phyloP scores from a whole-genome alignment of 2,888 invertebrate genomes.

The Tachina fera region DNA sequence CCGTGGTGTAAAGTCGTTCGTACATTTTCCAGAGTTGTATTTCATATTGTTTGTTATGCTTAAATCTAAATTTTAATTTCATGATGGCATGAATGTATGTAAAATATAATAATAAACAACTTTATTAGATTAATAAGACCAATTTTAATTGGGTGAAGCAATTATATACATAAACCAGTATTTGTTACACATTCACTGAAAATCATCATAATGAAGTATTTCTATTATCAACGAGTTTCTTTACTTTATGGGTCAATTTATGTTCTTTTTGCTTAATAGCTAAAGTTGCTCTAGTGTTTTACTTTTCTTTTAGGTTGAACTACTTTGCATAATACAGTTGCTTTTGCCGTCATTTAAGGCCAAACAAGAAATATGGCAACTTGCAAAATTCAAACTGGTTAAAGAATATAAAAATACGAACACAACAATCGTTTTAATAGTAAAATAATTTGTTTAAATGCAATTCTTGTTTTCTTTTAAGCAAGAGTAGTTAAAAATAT shows the following conservation, averaged over 20 bases:
- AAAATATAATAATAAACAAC: too few relatives aligned
- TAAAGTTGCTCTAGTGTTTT: constrained; percentile 20
- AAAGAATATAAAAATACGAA: constrained; percentile 30
- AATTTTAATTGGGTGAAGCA: too few relatives aligned
- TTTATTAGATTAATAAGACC: too few relatives aligned
- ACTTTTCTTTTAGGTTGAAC: not conserved
- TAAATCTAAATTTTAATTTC: too few relatives aligned
- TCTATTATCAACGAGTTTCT: not conserved
- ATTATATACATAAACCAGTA: too few relatives aligned
- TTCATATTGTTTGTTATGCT: too few relatives aligned
- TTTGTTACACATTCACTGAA: too few relatives aligned
- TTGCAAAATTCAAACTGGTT: constrained; percentile 37
- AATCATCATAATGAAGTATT: not conserved
- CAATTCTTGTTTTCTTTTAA: constrained; percentile 3
- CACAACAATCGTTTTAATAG: not conserved
- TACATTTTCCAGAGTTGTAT: too few relatives aligned
- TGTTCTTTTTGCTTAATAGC: not conserved
- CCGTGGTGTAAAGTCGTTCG: too few relatives aligned
- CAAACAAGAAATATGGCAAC: constrained; percentile 22
- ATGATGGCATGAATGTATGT: too few relatives aligned
- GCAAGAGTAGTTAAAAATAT: constrained; percentile 3
- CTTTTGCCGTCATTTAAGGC: not conserved
- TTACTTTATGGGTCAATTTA: constrained; percentile 14
- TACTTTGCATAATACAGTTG: not conserved
- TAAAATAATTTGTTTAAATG: constrained; percentile 21